Conservation (phyloP, 2,797 vertebrate genomes). For the Salmo trutta region DNA sequence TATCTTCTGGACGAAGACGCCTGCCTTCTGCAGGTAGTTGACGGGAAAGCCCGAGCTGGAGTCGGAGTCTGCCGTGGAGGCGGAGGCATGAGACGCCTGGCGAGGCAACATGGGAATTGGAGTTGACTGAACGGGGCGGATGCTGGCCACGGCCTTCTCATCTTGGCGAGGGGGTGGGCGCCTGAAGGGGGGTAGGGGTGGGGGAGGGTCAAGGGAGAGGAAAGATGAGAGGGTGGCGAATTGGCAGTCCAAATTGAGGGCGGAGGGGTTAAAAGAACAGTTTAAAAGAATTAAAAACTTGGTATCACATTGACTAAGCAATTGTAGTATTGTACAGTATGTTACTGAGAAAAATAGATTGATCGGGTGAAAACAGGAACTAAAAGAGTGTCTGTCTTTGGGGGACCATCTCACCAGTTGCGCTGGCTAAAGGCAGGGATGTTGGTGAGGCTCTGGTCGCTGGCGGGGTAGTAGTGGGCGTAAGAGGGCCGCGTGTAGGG, state of each 20-base stretch:
- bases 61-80: conserved; percentile 48
- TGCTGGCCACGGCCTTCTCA: conserved; percentile 88
- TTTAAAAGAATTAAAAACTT: neutral
- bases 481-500: conserved; percentile 96
- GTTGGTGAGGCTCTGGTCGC: conserved; percentile 92
- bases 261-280: neutral
- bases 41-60: conserved; percentile 88
- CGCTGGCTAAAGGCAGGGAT: conserved; percentile 96
- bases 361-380: neutral
- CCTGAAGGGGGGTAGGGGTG: conserved; percentile 65
- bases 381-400: neutral
- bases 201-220: too few species aligned
- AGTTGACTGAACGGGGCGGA: conserved; percentile 88
- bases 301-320: neutral
- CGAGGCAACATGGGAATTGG: conserved; percentile 91
- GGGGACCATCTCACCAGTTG: conserved; percentile 84
- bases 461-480: conserved; percentile 96
- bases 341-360: neutral
- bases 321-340: neutral
- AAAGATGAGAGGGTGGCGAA: neutral
- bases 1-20: conserved; percentile 95
- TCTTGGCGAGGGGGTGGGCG: conserved; percentile 84
- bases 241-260: neutral
- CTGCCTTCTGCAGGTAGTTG: conserved; percentile 93
- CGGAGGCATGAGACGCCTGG: conserved; percentile 78